phyloP scores from a whole-genome alignment of 2,888 invertebrate species.

The Oligia fasciuncula region DNA sequence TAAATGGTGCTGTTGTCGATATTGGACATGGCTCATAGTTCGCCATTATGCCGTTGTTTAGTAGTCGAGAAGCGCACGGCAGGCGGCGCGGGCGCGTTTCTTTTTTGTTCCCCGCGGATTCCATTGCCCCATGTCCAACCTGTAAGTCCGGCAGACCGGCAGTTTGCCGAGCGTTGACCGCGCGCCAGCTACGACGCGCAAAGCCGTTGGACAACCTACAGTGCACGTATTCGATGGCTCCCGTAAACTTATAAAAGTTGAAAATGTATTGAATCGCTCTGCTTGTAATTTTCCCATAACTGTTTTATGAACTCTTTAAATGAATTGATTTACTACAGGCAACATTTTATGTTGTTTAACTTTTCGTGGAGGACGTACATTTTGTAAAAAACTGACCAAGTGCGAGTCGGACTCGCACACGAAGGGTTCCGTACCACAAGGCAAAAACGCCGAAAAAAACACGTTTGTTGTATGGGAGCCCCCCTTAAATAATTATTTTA shows the following conservation, averaged over 20 bases:
- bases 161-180: constrained; percentile 89
- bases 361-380: neutral
- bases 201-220: constrained; percentile 83
- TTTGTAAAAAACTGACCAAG: neutral
- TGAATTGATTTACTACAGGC: neutral
- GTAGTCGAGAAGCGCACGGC: constrained; percentile 80
- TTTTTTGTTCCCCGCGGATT: constrained; percentile 88
- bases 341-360: constrained; percentile 6
- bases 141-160: constrained; percentile 89
- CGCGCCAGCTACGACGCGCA: constrained; percentile 82
- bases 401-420: too few species aligned
- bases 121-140: constrained; percentile 89
- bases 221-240: constrained; percentile 81
- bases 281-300: constrained; percentile 21
- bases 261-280: constrained; percentile 50
- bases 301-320: constrained; percentile 14
- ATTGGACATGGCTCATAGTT: constrained; percentile 60
- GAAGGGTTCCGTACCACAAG: too few species aligned
- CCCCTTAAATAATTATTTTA: too few species aligned
- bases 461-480: too few species aligned
- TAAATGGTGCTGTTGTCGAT: constrained; percentile 39
- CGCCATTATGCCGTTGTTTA: constrained; percentile 75
- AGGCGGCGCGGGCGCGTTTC: constrained; percentile 80
- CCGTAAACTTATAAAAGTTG: constrained; percentile 69
- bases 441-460: too few species aligned